Evolutionary conservation across 2,113 vertebrate genomes (phyloP).

Genomic region (Aix galericulata): DNA sequence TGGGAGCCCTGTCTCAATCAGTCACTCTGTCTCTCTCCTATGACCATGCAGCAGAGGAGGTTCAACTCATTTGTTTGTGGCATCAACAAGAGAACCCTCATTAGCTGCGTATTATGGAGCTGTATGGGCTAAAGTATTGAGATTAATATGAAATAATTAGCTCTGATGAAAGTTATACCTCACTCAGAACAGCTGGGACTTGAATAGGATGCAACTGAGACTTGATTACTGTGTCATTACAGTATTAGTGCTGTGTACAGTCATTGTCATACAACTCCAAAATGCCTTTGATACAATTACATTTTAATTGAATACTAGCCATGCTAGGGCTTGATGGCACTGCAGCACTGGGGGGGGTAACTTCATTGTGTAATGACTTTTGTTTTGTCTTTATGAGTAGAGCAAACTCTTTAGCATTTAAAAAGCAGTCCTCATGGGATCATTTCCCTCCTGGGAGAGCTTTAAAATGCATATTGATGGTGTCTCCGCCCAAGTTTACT

Average conservation of each 20-base stretch:
- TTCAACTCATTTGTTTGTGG: conserved; percentile 20
- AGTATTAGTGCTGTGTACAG: conserved; percentile 14
- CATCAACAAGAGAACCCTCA: conserved; percentile 26
- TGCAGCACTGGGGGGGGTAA: background rate
- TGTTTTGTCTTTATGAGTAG: background rate
- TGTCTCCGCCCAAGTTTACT: background rate
- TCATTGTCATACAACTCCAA: background rate
- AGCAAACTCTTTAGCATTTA: background rate
- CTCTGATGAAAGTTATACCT: conserved; percentile 38
- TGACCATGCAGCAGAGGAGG: conserved; percentile 21
- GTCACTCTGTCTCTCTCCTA: background rate
- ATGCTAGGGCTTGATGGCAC: background rate
- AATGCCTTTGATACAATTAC: conserved; percentile 14
- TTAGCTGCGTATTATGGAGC: conserved; percentile 13
- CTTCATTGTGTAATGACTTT: background rate
- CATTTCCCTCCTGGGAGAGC: background rate
- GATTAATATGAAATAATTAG: conserved; percentile 38
- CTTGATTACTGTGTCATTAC: conserved; percentile 53
- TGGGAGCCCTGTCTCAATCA: background rate
- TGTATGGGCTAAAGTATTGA: background rate
- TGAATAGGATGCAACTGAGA: conserved; percentile 32
- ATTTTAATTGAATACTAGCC: background rate
- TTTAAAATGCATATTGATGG: rapidly evolving
- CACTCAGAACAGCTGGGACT: conserved; percentile 29
- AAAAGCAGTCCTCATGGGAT: background rate